Conservation (phyloP, 2,797 vertebrate genomes). For the Lutjanus argentimaculatus region DNA sequence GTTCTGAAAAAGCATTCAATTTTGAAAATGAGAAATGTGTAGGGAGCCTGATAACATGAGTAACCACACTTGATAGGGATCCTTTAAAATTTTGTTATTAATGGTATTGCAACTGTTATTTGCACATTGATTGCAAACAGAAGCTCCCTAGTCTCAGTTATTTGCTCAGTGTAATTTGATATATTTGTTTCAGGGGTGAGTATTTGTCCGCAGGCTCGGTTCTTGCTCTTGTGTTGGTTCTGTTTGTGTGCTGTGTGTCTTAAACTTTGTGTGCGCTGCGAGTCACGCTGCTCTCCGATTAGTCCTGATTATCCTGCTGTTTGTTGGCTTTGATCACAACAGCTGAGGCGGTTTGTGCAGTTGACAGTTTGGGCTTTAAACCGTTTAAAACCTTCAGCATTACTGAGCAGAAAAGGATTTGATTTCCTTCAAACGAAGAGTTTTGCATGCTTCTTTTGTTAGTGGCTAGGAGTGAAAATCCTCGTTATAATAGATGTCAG, state of each 20-base stretch:
- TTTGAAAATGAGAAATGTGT: no score
- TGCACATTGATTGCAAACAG: not conserved
- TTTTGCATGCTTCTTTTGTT: not conserved
- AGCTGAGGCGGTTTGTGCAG: constrained; percentile 30
- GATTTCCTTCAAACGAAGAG: not conserved
- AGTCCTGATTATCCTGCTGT: constrained; percentile 52
- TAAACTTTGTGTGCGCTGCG: not conserved
- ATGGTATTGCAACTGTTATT: not conserved
- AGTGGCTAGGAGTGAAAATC: not conserved
- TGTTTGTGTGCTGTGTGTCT: not conserved
- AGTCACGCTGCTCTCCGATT: constrained; percentile 40
- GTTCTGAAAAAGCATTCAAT: no score
- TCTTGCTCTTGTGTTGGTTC: not conserved
- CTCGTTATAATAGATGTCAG: not conserved
- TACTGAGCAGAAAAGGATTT: constrained; percentile 12
- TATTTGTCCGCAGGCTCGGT: not conserved
- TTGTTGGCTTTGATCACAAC: constrained; percentile 58
- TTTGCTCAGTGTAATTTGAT: not conserved
- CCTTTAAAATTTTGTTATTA: not conserved
- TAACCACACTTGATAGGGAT: not conserved
- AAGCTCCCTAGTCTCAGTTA: not conserved
- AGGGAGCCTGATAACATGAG: no score
- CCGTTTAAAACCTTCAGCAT: constrained; percentile 1
- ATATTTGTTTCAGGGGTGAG: not conserved
- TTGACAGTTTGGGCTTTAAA: constrained; percentile 25